phyloP scores from a whole-genome alignment of 1,140 invertebrate species.

The Eriosoma lanigerum region DNA sequence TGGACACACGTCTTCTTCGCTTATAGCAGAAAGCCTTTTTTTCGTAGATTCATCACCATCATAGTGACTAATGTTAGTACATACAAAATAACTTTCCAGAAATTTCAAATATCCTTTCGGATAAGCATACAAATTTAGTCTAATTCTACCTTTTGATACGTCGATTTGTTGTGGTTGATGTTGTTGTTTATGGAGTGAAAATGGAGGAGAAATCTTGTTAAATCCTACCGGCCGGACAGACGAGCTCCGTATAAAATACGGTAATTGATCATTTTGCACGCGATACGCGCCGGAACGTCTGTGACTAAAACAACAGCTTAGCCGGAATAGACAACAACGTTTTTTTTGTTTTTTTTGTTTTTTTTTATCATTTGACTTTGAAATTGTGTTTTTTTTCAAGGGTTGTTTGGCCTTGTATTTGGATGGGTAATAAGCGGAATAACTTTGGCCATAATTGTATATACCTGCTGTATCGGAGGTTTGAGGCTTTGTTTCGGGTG shows the following conservation, averaged over 20 bases:
- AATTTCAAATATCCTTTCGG: constrained; percentile 30
- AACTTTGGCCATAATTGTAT: constrained; percentile 43
- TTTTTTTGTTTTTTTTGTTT: neutral
- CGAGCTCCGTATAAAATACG: constrained; percentile 43
- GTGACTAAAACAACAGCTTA: neutral
- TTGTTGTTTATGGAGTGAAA: neutral
- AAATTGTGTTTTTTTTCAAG: neutral
- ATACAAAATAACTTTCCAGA: constrained; percentile 30
- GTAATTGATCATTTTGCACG: constrained; percentile 22
- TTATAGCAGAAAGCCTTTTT: constrained; percentile 32
- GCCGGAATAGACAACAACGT: constrained; percentile 5
- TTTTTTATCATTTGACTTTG: constrained; percentile 13
- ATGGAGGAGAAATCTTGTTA: constrained; percentile 37
- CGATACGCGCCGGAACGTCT: constrained; percentile 30
- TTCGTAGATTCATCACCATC: neutral
- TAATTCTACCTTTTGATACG: constrained; percentile 48
- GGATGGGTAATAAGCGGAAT: constrained; percentile 39
- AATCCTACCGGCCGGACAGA: constrained; percentile 30
- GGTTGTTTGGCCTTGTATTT: constrained; percentile 12
- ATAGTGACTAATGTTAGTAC: neutral
- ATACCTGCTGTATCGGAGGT: constrained; percentile 39
- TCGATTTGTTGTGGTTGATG: constrained; percentile 20
- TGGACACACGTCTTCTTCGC: constrained; percentile 36
- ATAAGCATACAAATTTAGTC: constrained; percentile 43
- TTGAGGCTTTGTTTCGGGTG: constrained; percentile 49